phyloP scores from a whole-genome alignment of 1,140 invertebrate genomes.

The Drosophila miranda region DNA sequence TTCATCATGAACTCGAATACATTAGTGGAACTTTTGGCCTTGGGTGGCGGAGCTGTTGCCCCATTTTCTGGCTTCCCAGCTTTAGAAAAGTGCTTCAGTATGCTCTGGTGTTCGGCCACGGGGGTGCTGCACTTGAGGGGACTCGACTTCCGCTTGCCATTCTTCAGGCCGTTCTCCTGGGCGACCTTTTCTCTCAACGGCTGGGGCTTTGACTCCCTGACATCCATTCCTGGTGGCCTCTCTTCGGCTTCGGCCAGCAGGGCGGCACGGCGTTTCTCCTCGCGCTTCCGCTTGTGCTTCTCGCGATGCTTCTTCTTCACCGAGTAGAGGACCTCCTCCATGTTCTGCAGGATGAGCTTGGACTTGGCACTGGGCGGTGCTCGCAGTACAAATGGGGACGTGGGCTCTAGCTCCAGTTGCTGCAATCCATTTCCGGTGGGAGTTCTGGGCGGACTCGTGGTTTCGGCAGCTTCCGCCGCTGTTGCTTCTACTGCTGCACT shows the following conservation, averaged over 20 bases:
- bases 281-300: conserved; percentile 77
- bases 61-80: conserved; percentile 18
- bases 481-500: conserved; percentile 23
- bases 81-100: conserved; percentile 61
- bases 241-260: conserved; percentile 46
- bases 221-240: conserved; percentile 16
- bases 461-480: not conserved
- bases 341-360: conserved; percentile 78
- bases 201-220: conserved; percentile 29
- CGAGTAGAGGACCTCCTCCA: conserved; percentile 78
- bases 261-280: conserved; percentile 71
- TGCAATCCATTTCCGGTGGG: conserved; percentile 57
- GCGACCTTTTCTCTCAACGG: conserved; percentile 63
- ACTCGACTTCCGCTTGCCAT: conserved; percentile 42
- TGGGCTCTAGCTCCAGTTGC: conserved; percentile 35
- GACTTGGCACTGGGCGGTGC: conserved; percentile 77
- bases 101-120: conserved; percentile 37
- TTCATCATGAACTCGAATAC: conserved; percentile 87
- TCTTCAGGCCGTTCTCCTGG: conserved; percentile 57
- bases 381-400: conserved; percentile 67
- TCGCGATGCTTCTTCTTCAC: conserved; percentile 80
- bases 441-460: conserved; percentile 38
- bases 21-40: conserved; percentile 74
- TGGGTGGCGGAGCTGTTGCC: conserved; percentile 3
- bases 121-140: conserved; percentile 58